phyloP scores from a whole-genome alignment of 2,113 vertebrate species.

The Nothoprocta pentlandii region DNA sequence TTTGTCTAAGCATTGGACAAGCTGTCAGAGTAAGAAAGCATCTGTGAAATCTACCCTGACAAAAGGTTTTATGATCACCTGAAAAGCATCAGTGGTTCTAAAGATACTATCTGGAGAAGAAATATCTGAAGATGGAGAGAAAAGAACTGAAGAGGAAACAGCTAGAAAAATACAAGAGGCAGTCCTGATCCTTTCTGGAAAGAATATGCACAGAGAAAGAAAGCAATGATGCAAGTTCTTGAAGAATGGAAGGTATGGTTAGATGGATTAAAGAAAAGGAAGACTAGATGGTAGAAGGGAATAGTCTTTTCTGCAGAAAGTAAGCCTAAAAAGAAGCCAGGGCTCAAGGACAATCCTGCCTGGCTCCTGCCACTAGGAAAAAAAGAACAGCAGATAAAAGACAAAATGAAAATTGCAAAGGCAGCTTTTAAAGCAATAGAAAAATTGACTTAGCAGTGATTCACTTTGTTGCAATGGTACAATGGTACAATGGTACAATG shows the following conservation, averaged over 20 bases:
- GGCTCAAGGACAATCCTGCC: background rate
- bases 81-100: background rate
- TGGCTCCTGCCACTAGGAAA: background rate
- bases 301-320: background rate
- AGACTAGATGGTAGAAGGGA: background rate
- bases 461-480: background rate
- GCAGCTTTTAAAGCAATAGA: background rate
- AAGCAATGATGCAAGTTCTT: background rate
- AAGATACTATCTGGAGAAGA: background rate
- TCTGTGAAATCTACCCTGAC: constrained; percentile 3
- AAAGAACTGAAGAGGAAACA: background rate
- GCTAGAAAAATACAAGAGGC: background rate
- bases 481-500: too few relatives aligned
- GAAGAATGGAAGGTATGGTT: background rate
- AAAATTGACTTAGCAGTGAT: background rate
- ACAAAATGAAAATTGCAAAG: background rate
- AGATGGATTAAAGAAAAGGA: background rate
- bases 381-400: background rate
- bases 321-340: background rate
- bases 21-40: background rate
- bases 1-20: background rate
- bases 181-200: background rate
- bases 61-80: constrained; percentile 42
- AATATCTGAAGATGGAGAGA: background rate
- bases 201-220: background rate